Percentiles rank a stretch among this genome's conserved stretches.
Evolutionary conservation across 2,113 vertebrate species (phyloP).

Genomic region (Phaethornis superciliosus): DNA sequence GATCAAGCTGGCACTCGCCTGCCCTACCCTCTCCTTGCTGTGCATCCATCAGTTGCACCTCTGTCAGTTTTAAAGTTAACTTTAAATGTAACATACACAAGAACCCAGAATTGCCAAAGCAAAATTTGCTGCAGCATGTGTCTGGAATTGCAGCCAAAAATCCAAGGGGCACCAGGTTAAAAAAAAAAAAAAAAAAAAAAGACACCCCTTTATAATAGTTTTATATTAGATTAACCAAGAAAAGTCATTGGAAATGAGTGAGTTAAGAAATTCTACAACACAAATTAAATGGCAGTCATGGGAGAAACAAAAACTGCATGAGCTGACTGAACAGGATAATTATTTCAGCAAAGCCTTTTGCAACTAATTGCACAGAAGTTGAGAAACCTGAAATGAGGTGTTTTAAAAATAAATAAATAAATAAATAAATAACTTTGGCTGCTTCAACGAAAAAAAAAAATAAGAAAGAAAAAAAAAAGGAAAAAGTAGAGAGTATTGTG

Average conservation of each 20-base stretch:
- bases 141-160: not conserved
- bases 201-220: not conserved
- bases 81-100: not conserved
- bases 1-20: not conserved
- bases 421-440: not conserved
- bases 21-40: not conserved
- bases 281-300: not conserved
- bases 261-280: conserved; percentile 6
- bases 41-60: not conserved
- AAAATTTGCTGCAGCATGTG: not conserved
- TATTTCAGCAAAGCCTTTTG: conserved; percentile 7
- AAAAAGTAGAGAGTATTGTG: not conserved
- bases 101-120: not conserved
- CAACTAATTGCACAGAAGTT: conserved; percentile 35
- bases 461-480: not conserved
- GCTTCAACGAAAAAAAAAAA: not conserved
- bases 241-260: not conserved
- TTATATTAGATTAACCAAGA: not conserved
- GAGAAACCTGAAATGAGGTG: conserved; percentile 31
- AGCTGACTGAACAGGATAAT: conserved; percentile 44
- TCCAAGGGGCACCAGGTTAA: not conserved
- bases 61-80: not conserved
- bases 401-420: not conserved
- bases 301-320: not conserved
- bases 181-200: not conserved